Conservation (phyloP, 2,888 invertebrate species). For the Allacma fusca region DNA sequence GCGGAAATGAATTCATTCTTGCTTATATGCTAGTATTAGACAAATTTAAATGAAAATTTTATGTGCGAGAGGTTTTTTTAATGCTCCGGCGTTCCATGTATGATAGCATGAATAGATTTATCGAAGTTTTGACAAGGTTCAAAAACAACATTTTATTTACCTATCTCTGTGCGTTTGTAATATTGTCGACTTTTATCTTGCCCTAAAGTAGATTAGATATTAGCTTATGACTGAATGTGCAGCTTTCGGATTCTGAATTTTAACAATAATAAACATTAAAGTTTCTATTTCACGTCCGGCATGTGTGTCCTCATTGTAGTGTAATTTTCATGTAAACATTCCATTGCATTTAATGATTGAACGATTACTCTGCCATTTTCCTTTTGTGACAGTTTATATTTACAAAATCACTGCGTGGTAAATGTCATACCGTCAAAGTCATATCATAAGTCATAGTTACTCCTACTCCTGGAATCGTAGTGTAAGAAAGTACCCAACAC, state of each 20-base stretch:
- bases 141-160: not conserved
- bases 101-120: conserved; percentile 6
- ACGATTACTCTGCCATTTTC: too few relatives aligned
- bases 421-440: too few relatives aligned
- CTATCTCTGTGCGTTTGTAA: conserved; percentile 14
- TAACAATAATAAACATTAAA: conserved; percentile 10
- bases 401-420: too few relatives aligned
- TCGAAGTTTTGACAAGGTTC: not conserved
- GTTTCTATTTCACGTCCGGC: not conserved
- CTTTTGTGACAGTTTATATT: too few relatives aligned
- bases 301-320: not conserved
- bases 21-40: not conserved
- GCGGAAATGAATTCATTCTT: not conserved
- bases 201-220: not conserved
- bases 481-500: too few relatives aligned
- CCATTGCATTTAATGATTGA: too few relatives aligned
- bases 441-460: too few relatives aligned
- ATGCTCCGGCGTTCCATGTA: conserved; percentile 6
- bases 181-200: conserved; percentile 1
- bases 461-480: too few relatives aligned
- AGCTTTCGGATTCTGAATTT: conserved; percentile 25
- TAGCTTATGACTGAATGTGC: conserved; percentile 22
- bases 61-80: not conserved
- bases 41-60: not conserved
- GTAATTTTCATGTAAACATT: too few relatives aligned